Conservation (phyloP, 1,140 invertebrate species). For the Macrotrachela quadricornifera region DNA sequence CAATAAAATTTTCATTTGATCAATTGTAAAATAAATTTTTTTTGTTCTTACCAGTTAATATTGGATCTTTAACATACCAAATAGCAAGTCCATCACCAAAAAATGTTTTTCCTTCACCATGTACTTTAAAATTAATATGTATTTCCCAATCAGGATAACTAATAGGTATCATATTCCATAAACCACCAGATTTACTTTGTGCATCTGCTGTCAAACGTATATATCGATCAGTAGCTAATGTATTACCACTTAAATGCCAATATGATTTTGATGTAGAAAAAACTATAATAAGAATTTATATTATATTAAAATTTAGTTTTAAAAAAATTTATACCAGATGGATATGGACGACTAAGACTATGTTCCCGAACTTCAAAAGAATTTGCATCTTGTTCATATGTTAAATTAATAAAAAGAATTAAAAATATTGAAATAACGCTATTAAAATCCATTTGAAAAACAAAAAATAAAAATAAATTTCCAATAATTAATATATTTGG, state of each 20-base stretch:
- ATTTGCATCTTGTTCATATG: too few species aligned
- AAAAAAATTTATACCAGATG: neutral
- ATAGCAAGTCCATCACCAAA: slow-evolving; percentile 92
- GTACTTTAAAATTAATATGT: slow-evolving; percentile 82
- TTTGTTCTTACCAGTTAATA: neutral
- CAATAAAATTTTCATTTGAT: too few species aligned
- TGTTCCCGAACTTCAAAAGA: neutral
- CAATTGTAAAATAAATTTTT: too few species aligned
- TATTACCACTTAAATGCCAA: slow-evolving; percentile 84
- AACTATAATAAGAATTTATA: neutral
- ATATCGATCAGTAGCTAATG: slow-evolving; percentile 79
- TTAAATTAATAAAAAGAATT: too few species aligned
- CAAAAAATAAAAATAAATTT: too few species aligned
- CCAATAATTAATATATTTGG: too few species aligned
- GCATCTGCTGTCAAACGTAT: slow-evolving; percentile 76
- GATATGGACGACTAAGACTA: neutral
- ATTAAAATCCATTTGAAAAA: too few species aligned
- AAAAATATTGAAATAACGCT: too few species aligned
- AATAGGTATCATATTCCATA: slow-evolving; percentile 83
- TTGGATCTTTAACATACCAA: slow-evolving; percentile 74
- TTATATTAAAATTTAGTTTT: neutral
- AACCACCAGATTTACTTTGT: slow-evolving; percentile 67
- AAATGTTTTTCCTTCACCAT: slow-evolving; percentile 74
- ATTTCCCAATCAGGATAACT: slow-evolving; percentile 76
- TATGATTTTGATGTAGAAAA: slow-evolving; percentile 24